Percentiles rank a stretch among this genome's conserved stretches.
Evolutionary conservation across 1,140 invertebrate species (phyloP).

Genomic region (Idris sp.): DNA sequence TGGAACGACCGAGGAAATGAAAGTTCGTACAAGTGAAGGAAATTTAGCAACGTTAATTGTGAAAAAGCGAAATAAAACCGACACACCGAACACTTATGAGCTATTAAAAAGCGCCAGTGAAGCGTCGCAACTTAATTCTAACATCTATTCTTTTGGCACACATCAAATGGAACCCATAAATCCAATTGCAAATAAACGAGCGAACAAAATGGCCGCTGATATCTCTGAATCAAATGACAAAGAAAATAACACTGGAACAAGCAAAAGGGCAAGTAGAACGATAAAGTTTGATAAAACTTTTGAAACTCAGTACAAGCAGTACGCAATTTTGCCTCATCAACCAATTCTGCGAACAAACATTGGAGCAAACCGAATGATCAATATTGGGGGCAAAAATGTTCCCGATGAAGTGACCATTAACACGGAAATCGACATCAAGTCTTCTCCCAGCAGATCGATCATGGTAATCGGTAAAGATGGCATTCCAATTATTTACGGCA

Average conservation of each 20-base stretch:
- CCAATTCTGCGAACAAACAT: slow-evolving; percentile 71
- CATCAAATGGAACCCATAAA: background rate
- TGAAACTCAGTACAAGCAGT: slow-evolving; percentile 9
- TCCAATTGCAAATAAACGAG: background rate
- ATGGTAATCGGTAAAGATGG: slow-evolving; percentile 82
- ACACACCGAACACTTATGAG: background rate
- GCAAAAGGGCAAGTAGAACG: slow-evolving; percentile 58
- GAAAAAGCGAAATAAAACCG: slow-evolving; percentile 81
- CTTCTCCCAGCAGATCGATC: slow-evolving; percentile 59
- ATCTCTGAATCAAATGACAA: background rate
- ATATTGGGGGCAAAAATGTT: slow-evolving; percentile 74
- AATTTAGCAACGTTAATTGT: slow-evolving; percentile 87
- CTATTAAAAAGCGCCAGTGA: too few species aligned
- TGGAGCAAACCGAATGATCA: slow-evolving; percentile 72
- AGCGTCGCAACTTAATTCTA: too few species aligned
- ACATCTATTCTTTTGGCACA: too few species aligned
- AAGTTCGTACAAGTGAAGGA: slow-evolving; percentile 85
- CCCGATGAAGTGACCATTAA: slow-evolving; percentile 83
- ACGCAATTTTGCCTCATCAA: slow-evolving; percentile 67
- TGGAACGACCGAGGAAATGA: slow-evolving; percentile 85
- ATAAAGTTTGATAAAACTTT: slow-evolving; percentile 29
- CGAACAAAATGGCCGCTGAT: too few species aligned
- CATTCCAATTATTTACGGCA: slow-evolving; percentile 87
- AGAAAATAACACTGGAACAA: slow-evolving; percentile 32
- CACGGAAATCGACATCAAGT: slow-evolving; percentile 78